Evolutionary conservation across 2,797 vertebrate genomes (phyloP), one percentile per base, ranked within the genome.

Genomic region (Anguilla obscura): DNA sequence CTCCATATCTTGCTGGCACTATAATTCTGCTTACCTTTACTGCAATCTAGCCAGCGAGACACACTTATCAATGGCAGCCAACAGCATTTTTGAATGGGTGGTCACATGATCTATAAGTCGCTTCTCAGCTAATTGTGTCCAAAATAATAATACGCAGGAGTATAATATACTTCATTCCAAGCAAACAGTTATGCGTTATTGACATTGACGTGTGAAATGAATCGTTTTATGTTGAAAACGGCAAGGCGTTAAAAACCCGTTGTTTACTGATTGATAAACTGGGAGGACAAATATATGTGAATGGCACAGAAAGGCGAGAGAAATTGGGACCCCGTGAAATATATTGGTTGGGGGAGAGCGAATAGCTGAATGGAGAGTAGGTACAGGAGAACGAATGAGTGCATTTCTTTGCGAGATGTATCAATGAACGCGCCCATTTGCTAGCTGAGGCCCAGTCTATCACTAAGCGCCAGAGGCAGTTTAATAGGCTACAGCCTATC

Each of bases 341-440:
- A 83, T 89, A 90, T 71, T 63, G 74, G 76, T 85, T 83, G 88
- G 89, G 90, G 89, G 84, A 88, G 85, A 91, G 91, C 89, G 89
- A 82, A 89, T 87, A 89, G 89, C 87, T 89, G 89, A 91, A 93
- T 88, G 91, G 91, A 90, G 91, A 93, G 86, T 88, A 88, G 93
- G 89, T 36, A 69, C 63, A 69, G 79, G 45, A 50, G 79, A 90
- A 90, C 91, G 93, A 92, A 91, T 91, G 93, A 94, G 92, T 92
- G 92, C 45, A 60, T 94, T 95, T 95, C 94, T 94, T 93, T 93
- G 89, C 91, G 92, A 95, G 93, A 95, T 94, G 93, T 94, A 95
- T 96, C 95, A 96, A 96, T 96, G 95, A 96, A 96, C 93, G 94
- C 94, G 91, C 95, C 94, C 93, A 92, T 93, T 94, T 93, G 92